A percentile compares a stretch with the other conserved stretches of the same genome.
Conservation (phyloP, 2,113 vertebrate species). For the Channa argus region DNA sequence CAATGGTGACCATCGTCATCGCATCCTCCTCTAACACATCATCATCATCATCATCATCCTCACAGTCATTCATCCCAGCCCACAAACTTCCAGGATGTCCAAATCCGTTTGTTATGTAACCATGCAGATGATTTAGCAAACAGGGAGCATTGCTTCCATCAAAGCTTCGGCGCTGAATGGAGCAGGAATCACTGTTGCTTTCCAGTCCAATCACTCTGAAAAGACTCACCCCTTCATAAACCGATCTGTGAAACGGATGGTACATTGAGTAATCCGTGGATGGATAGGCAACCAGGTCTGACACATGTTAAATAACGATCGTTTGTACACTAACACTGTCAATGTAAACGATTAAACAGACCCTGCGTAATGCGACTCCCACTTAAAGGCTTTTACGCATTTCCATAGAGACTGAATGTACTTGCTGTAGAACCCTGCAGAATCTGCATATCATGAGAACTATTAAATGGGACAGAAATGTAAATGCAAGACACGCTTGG, state of each 20-base stretch:
- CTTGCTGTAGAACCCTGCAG: not conserved
- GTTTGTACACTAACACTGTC: not conserved
- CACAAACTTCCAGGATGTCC: slow-evolving; percentile 70
- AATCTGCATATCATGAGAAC: too few relatives aligned
- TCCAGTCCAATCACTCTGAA: not conserved
- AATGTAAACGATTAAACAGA: not conserved
- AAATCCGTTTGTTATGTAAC: slow-evolving; percentile 76
- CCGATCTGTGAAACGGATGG: not conserved
- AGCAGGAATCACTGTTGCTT: not conserved
- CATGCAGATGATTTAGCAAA: slow-evolving; percentile 66
- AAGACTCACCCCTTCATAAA: not conserved
- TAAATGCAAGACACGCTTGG: not conserved
- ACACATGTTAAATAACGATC: not conserved
- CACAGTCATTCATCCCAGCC: slow-evolving; percentile 33
- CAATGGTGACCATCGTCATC: slow-evolving; percentile 25
- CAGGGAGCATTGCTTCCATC: slow-evolving; percentile 27
- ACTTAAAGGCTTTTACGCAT: slow-evolving; percentile 8
- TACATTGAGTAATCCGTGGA: not conserved
- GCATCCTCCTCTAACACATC: slow-evolving; percentile 40
- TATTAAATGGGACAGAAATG: too few relatives aligned
- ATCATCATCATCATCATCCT: slow-evolving; percentile 1
- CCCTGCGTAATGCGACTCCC: too few relatives aligned
- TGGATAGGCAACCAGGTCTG: not conserved
- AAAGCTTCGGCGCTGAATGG: slow-evolving; percentile 27
- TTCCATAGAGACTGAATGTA: not conserved